phyloP scores from a whole-genome alignment of 2,113 vertebrate species.

The Amblyornis subalaris region DNA sequence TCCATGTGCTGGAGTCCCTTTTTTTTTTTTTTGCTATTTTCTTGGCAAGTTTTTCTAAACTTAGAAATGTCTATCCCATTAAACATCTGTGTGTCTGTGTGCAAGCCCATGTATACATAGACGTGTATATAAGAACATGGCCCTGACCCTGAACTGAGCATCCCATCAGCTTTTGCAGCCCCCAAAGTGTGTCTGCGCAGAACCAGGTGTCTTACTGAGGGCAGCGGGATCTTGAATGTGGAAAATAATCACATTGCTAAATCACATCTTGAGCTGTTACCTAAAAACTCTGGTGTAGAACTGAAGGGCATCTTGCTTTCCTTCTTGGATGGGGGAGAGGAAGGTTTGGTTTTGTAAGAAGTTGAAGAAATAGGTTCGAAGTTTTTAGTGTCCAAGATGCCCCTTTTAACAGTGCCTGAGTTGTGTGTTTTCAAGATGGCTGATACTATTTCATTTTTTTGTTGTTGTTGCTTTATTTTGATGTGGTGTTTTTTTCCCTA shows the following conservation, averaged over 20 bases:
- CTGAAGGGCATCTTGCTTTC: not conserved
- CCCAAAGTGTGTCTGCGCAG: not conserved
- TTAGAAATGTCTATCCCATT: not conserved
- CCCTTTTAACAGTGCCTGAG: not conserved
- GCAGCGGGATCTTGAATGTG: not conserved
- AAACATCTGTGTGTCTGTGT: not conserved
- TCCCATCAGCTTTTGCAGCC: not conserved
- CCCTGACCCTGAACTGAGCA: not conserved
- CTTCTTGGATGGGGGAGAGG: not conserved
- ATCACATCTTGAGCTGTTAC: not conserved
- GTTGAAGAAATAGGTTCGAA: not conserved
- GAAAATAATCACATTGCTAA: not conserved
- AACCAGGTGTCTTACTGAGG: not conserved
- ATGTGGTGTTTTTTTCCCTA: not conserved
- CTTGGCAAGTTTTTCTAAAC: conserved; percentile 3
- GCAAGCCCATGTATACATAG: not conserved
- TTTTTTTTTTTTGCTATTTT: not conserved
- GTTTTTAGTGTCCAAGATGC: not conserved
- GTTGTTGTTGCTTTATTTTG: not conserved
- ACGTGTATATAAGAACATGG: not conserved
- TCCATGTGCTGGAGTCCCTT: not conserved
- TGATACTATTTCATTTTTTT: not conserved
- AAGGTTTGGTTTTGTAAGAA: not conserved
- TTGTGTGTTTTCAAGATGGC: not conserved
- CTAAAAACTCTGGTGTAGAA: not conserved